phyloP scores from a whole-genome alignment of 2,888 invertebrate genomes.

The Drosophila antonietae region DNA sequence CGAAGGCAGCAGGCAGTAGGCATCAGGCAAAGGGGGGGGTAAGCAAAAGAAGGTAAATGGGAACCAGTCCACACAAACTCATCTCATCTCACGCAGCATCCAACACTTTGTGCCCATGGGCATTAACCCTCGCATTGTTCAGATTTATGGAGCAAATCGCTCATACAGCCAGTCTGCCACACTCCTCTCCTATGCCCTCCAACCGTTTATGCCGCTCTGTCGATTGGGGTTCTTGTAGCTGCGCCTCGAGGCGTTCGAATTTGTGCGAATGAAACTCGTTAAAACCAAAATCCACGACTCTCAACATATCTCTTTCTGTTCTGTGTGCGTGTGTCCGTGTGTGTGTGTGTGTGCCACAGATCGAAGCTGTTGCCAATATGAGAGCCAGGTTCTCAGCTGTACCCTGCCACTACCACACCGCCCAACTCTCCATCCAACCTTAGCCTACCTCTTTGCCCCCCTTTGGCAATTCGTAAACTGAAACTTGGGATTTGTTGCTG shows the following conservation, averaged over 20 bases:
- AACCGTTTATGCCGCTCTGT: not conserved
- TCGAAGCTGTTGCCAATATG: constrained; percentile 54
- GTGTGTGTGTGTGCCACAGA: constrained; percentile 22
- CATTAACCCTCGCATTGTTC: constrained; percentile 64
- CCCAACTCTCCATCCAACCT: not conserved
- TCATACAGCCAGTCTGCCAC: not conserved
- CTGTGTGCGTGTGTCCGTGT: not conserved
- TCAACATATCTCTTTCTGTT: constrained; percentile 12
- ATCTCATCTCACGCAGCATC: constrained; percentile 65
- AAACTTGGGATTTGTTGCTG: constrained; percentile 51
- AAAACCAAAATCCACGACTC: constrained; percentile 38
- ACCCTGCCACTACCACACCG: not conserved
- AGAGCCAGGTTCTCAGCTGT: constrained; percentile 43
- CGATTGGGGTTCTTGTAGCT: constrained; percentile 19
- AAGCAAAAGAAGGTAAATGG: not conserved
- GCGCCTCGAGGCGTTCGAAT: constrained; percentile 55
- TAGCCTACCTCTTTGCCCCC: not conserved
- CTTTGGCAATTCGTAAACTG: constrained; percentile 47
- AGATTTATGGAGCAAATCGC: constrained; percentile 77
- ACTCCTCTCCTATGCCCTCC: not conserved
- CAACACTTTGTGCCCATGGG: constrained; percentile 50
- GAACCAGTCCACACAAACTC: constrained; percentile 13
- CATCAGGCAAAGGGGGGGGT: not conserved
- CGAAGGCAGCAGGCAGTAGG: constrained; percentile 4
- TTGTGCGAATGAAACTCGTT: constrained; percentile 80